Evolutionary conservation across 2,113 vertebrate species (phyloP), one percentile per base, ranked within the genome.

Genomic region (Campylomormyrus tamandua): DNA sequence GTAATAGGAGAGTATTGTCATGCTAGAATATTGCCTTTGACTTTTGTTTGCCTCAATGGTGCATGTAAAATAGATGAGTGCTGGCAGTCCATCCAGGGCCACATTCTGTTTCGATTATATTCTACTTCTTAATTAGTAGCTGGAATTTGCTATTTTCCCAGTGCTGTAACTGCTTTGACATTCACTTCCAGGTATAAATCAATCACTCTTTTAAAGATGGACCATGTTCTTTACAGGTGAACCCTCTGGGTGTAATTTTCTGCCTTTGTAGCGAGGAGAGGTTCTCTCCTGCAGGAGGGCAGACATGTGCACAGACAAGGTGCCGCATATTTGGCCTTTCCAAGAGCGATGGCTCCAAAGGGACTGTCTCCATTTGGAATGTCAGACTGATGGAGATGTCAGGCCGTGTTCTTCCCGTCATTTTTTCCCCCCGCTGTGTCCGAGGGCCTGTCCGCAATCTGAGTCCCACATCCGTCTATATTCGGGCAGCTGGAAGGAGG

Each of bases 311-410:
- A 8, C 31, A 70, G 84, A 83, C 48, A 83, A 48, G 85, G 90
- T 31, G 87, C 70, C 27, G 49, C 49, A 46, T 15, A 49, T 93
- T 9, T 48, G 21, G 27, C 62, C 85, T 74, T 46, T 66, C 93
- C 92, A 39, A 39, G 21, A 83, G 13, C 74, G 10, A 48, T 49
- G 27, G n/a, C 46, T 91, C 90, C 87, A 24, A 39, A 31, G 89
- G 93, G 92, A 93, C 88, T 88, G 85, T 90, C 93, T 93, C 92
- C 91, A 92, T 93, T 92, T 92, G 90, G 46, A 90, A 90, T 94
- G 94, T 94, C 94, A 93, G 94, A 93, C 93, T 93, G 93, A 95
- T 94, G 93, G 93, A 95, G 93, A 93, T 66, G 90, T 95, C 85
- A 88, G 70, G 80, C 80, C 92, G 93, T 90, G 90, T 94, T 94